A percentile compares a stretch with the other conserved stretches of the same genome.
phyloP scores from a whole-genome alignment of 1,140 invertebrate species.

The Drosophila aff. region DNA sequence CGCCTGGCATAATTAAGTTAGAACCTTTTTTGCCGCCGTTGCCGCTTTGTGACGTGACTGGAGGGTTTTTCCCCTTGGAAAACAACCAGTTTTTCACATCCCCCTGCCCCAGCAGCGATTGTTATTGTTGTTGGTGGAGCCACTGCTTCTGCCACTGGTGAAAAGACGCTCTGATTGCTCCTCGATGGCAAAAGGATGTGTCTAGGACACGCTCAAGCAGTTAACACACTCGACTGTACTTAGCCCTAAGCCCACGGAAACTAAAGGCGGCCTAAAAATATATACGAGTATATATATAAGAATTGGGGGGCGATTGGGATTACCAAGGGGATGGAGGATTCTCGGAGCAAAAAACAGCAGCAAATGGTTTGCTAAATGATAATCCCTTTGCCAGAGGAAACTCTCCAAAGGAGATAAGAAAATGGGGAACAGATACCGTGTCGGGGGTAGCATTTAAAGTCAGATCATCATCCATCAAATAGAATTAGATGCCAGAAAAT shows the following conservation, averaged over 20 bases:
- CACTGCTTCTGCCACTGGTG: constrained; percentile 18
- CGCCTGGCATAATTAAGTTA: constrained; percentile 76
- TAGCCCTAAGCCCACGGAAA: constrained; percentile 45
- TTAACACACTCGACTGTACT: constrained; percentile 51
- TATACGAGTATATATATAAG: neutral
- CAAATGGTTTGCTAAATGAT: constrained; percentile 44
- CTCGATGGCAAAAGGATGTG: constrained; percentile 47
- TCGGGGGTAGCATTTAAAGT: constrained; percentile 9
- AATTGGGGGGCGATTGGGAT: neutral
- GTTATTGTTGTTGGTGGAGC: constrained; percentile 35
- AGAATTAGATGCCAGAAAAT: constrained; percentile 15
- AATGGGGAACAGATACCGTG: neutral
- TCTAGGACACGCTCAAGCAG: constrained; percentile 45
- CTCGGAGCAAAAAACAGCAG: neutral
- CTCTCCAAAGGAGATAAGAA: constrained; percentile 1
- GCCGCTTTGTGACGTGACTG: constrained; percentile 40
- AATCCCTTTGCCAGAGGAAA: constrained; percentile 11
- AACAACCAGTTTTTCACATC: constrained; percentile 6
- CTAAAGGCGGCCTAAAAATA: constrained; percentile 10
- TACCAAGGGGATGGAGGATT: neutral
- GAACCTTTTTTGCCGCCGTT: constrained; percentile 54
- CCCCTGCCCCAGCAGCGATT: constrained; percentile 11
- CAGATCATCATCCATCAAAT: constrained; percentile 24
- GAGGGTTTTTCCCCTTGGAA: constrained; percentile 10
- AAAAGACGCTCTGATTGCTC: constrained; percentile 49